A percentile compares a stretch with the other conserved stretches of the same genome.
phyloP scores from a whole-genome alignment of 2,888 invertebrate species.

The Conistra vaccinii region DNA sequence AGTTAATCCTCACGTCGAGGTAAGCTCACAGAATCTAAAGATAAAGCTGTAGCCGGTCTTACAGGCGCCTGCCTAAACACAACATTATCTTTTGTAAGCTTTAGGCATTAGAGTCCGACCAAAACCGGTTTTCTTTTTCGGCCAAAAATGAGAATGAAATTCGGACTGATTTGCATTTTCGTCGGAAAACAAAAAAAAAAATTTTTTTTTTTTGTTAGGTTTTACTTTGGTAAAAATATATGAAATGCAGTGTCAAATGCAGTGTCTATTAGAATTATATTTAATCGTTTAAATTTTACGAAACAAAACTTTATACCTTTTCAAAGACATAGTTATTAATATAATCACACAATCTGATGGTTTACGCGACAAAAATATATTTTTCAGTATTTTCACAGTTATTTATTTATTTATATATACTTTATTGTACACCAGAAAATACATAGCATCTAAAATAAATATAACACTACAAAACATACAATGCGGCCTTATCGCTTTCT shows the following conservation, averaged over 20 bases:
- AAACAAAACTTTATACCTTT: not conserved
- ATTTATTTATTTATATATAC: no score
- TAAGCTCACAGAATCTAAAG: slow-evolving; percentile 81
- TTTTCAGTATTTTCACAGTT: not conserved
- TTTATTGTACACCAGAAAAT: no score
- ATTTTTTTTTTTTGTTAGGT: not conserved
- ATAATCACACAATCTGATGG: no score
- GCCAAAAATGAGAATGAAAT: not conserved
- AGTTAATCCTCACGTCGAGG: slow-evolving; percentile 80
- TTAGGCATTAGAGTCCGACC: slow-evolving; percentile 19
- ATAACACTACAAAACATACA: no score
- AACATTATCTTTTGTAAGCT: slow-evolving; percentile 65
- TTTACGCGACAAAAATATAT: no score
- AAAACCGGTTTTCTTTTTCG: not conserved
- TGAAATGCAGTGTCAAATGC: not conserved
- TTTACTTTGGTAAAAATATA: not conserved
- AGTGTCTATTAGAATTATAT: no score
- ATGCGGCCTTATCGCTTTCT: no score
- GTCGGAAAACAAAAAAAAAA: no score
- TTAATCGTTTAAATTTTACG: not conserved
- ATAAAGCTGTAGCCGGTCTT: slow-evolving; percentile 74
- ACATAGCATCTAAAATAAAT: no score
- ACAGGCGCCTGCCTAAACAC: slow-evolving; percentile 71
- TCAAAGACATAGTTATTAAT: not conserved
- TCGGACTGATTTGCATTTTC: no score